Evolutionary conservation across 1,140 invertebrate species (phyloP), one percentile per base, ranked within the genome.

Genomic region (Lordiphosa mommai): DNA sequence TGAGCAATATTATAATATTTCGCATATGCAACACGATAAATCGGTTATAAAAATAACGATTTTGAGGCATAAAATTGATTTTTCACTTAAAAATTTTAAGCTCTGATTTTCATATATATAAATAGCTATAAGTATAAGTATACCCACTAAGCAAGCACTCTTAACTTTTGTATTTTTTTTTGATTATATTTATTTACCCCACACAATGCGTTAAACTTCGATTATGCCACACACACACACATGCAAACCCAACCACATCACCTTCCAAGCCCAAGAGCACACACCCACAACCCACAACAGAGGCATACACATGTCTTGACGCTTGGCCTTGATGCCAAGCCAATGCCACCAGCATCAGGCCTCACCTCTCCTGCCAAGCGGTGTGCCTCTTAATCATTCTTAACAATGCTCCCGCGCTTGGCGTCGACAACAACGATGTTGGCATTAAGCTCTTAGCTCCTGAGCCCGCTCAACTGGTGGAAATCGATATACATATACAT

Each of bases 381-480:
- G 48, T 57, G 41, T 12, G 65, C 52, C 76, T 70, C 74, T 80
- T 82, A 80, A 80, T 80, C 74, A 80, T 80, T 82, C 74, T 69
- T 70, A 79, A 79, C 74, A 82, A 82, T 67, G 76, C 52, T 23
- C 1, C 20, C 20, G 20, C 20, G 20, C 20, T 23, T 23, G 20
- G 20, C 48, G 50, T 47, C 53, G 48, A 46, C 53, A 57, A 43
- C 61, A 20, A 53, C 55, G 59, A 27, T 43, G 48, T 61, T 57
- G 57, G 51, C 51, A 52, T 46, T 74, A 73, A 65, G 71, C 41
- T 17, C 44, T 36, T 30, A 47, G 38, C 29, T 50, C 41, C 44
- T 36, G 34, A 47, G 38, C 29, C 53, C 41, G 76, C 57, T 79
- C 74, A 79, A 80, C 74, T 80, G 76, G 74, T 80, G 74, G 76